Percentiles rank a stretch among this genome's conserved stretches.
Conservation (phyloP, 2,888 invertebrate genomes). For the Oscheius sp. region DNA sequence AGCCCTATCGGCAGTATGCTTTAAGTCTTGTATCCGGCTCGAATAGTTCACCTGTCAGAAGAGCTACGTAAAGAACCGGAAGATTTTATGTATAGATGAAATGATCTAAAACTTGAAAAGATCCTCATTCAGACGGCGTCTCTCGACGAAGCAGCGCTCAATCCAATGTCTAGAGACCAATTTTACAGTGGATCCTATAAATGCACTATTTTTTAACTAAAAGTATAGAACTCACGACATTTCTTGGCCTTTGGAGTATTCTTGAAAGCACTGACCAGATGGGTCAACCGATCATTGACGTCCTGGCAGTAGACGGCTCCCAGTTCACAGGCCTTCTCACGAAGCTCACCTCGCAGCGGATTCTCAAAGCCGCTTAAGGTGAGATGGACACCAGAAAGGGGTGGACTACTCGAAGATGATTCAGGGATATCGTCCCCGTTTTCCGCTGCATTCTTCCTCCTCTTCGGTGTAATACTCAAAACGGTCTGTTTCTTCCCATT, state of each 20-base stretch:
- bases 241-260: constrained; percentile 31
- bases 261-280: constrained; percentile 21
- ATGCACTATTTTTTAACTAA: not conserved
- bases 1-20: too few relatives aligned
- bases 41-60: too few relatives aligned
- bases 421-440: not conserved
- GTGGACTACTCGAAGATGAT: not conserved
- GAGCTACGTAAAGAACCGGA: too few relatives aligned
- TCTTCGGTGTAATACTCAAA: constrained; percentile 1
- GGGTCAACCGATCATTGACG: not conserved
- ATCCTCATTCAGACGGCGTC: constrained; percentile 7
- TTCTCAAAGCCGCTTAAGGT: constrained; percentile 23
- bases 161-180: constrained; percentile 24
- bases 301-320: constrained; percentile 14
- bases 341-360: constrained; percentile 14
- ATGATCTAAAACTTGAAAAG: not conserved
- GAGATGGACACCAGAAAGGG: constrained; percentile 3
- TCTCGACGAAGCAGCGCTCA: constrained; percentile 17
- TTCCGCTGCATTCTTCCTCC: not conserved
- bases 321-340: constrained; percentile 4
- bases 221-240: not conserved
- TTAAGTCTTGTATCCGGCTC: too few relatives aligned
- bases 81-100: too few relatives aligned
- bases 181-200: constrained; percentile 8
- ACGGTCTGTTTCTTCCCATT: not conserved